Percentiles rank a stretch among this genome's conserved stretches.
These are phyloP conservation scores for Actenoides hombroni DNA, from an alignment of 2,113 vertebrate species.

Conservation along the genomic window DNA sequence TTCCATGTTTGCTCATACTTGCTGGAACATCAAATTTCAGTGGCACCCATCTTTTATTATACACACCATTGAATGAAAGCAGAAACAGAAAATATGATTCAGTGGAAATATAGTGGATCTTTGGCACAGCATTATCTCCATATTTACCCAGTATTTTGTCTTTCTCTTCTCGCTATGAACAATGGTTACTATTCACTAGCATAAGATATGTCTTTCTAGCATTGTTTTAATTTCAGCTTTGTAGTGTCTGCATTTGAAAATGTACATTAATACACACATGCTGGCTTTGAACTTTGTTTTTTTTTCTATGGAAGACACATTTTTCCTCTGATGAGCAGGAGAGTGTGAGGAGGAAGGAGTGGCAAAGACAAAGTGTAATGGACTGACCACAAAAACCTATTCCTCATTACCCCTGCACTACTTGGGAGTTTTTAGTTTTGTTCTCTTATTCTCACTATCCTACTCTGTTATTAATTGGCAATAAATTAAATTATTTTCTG, in stretches of 20 bases:
- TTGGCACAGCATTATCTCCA: not conserved
- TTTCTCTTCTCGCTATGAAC: not conserved
- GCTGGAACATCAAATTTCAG: constrained; percentile 61
- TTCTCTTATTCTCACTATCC: not conserved
- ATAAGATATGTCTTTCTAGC: not conserved
- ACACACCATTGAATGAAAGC: constrained; percentile 1
- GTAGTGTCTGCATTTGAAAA: not conserved
- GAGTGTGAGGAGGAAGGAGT: not conserved
- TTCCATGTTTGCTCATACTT: constrained; percentile 49
- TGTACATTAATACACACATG: not conserved
- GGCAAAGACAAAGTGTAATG: not conserved
- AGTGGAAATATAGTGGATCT: not conserved
- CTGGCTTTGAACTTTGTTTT: not conserved
- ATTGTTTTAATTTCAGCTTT: not conserved
- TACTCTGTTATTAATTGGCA: not conserved
- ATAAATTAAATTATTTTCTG: not conserved
- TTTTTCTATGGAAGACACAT: not conserved
- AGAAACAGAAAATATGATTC: not conserved
- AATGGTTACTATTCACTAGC: not conserved
- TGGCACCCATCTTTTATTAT: constrained; percentile 44
- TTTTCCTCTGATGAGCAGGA: not conserved
- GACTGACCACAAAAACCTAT: not conserved
- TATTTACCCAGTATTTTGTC: not conserved
- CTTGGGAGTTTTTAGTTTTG: not conserved
- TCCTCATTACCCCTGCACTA: not conserved